phyloP scores from a whole-genome alignment of 2,113 vertebrate genomes.

The Anguilla rostrata region DNA sequence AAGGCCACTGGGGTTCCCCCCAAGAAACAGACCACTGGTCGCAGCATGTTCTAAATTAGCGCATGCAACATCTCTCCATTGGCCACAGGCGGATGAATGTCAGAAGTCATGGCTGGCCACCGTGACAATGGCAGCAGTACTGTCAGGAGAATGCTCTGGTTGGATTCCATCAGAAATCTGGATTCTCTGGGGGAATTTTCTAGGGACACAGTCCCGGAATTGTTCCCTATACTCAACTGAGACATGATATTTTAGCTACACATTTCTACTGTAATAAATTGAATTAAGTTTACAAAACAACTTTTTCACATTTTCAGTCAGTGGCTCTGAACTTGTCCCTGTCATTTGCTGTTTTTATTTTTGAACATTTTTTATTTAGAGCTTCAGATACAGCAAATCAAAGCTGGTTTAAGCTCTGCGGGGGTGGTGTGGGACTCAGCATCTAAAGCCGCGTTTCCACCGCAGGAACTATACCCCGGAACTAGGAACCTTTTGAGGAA shows the following conservation, averaged over 20 bases:
- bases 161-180: background rate
- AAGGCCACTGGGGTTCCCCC: background rate
- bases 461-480: no score
- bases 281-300: background rate
- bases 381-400: no score
- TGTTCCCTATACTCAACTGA: background rate
- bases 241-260: background rate
- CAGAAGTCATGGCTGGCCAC: background rate
- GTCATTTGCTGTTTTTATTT: no score
- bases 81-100: background rate
- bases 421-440: no score
- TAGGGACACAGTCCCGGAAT: background rate
- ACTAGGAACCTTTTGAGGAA: no score
- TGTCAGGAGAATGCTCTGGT: background rate
- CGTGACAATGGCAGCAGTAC: background rate
- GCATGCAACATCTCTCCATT: background rate
- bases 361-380: no score
- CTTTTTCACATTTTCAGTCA: background rate
- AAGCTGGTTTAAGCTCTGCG: no score
- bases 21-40: background rate
- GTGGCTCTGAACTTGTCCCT: no score
- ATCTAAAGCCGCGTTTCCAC: no score
- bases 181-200: background rate
- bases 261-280: background rate
- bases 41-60: constrained; percentile 4